Evolutionary conservation across 1,140 invertebrate genomes (phyloP).

Genomic region (Neuroterus valhalla): DNA sequence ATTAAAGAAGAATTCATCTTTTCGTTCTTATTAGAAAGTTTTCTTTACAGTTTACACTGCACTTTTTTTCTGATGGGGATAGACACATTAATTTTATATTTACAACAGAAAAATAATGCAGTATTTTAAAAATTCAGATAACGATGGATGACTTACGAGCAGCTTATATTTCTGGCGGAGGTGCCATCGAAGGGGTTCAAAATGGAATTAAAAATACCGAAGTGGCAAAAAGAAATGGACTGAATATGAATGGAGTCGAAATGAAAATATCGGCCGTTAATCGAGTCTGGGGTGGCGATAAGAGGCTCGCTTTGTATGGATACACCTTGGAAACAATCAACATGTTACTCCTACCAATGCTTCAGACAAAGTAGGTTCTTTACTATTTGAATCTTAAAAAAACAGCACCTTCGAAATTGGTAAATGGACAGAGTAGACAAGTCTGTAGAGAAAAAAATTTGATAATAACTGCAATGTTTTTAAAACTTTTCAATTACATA

Average conservation of each 20-base stretch:
- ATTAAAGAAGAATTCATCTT: too few species aligned
- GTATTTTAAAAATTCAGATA: slow-evolving; percentile 74
- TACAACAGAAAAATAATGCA: background rate
- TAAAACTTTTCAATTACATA: too few species aligned
- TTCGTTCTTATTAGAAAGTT: too few species aligned
- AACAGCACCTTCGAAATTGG: too few species aligned
- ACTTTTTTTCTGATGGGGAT: background rate
- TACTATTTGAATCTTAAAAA: too few species aligned
- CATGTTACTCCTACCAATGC: slow-evolving; percentile 96
- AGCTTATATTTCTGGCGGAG: slow-evolving; percentile 57
- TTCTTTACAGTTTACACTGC: background rate
- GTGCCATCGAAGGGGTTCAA: slow-evolving; percentile 35
- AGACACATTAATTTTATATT: background rate
- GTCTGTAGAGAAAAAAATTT: too few species aligned
- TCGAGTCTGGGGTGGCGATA: slow-evolving; percentile 83
- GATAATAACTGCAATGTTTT: too few species aligned
- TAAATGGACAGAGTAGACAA: too few species aligned
- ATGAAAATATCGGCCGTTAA: slow-evolving; percentile 70
- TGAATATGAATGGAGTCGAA: slow-evolving; percentile 51
- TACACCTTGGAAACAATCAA: slow-evolving; percentile 97
- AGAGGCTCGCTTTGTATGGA: slow-evolving; percentile 91
- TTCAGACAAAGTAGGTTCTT: slow-evolving; percentile 94
- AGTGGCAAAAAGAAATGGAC: slow-evolving; percentile 64
- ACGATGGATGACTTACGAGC: slow-evolving; percentile 78
- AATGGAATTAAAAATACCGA: slow-evolving; percentile 50